Evolutionary conservation across 2,888 invertebrate species (phyloP).

Genomic region (Carabus problematicus): DNA sequence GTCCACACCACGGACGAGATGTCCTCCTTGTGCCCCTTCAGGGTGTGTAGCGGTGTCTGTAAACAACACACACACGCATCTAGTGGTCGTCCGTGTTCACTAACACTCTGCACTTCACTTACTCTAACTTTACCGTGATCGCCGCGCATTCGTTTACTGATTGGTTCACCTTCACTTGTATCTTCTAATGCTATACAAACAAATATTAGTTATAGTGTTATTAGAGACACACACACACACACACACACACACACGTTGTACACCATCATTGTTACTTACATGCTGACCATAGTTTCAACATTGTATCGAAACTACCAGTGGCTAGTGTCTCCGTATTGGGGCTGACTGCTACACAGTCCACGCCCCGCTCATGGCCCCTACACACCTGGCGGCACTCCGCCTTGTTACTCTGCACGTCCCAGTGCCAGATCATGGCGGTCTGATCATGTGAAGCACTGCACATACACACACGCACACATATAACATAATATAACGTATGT

Average conservation of each 20-base stretch:
- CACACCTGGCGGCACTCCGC: conserved; percentile 83
- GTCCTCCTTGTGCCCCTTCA: conserved; percentile 92
- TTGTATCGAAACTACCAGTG: conserved; percentile 92
- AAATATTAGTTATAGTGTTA: too few relatives aligned
- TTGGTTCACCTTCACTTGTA: conserved; percentile 63
- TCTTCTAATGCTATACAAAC: conserved; percentile 57
- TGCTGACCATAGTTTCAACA: conserved; percentile 90
- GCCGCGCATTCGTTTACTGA: conserved; percentile 67
- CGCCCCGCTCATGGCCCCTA: conserved; percentile 89
- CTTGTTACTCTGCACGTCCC: conserved; percentile 76
- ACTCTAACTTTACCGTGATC: conserved; percentile 68
- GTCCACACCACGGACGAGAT: conserved; percentile 88
- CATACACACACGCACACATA: neutral
- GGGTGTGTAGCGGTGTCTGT: conserved; percentile 81
- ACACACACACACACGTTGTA: conserved; percentile 15
- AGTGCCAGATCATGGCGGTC: conserved; percentile 88
- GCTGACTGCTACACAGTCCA: conserved; percentile 86
- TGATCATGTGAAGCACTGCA: conserved; percentile 89
- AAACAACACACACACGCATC: conserved; percentile 50
- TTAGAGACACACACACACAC: neutral
- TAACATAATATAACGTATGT: neutral
- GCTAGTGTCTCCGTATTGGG: conserved; percentile 71
- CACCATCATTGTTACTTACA: conserved; percentile 59
- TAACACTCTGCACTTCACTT: conserved; percentile 48
- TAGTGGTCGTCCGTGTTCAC: conserved; percentile 48